A percentile compares a stretch with the other conserved stretches of the same genome.
Evolutionary conservation across 2,797 vertebrate species (phyloP).

Genomic region (Remorina albescens): DNA sequence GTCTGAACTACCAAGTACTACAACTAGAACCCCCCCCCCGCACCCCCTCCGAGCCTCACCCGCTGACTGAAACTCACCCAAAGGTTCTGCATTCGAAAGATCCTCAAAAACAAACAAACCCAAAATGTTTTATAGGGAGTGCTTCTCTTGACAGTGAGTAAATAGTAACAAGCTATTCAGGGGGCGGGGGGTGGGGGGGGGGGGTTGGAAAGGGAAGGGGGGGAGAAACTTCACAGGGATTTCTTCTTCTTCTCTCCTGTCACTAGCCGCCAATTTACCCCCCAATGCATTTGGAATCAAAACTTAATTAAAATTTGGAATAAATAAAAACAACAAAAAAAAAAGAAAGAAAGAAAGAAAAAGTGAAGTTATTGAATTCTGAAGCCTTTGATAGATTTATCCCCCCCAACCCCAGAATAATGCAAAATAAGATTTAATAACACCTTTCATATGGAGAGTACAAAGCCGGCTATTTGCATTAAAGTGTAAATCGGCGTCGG

Average conservation of each 20-base stretch:
- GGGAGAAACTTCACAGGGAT: conserved; percentile 70
- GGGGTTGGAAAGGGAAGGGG: background rate
- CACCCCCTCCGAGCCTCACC: conserved; percentile 14
- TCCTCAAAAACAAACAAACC: background rate
- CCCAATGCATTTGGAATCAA: conserved; percentile 74
- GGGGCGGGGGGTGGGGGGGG: conserved; percentile 17
- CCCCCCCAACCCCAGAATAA: conserved; percentile 85
- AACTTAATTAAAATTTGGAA: conserved; percentile 85
- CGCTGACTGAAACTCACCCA: conserved; percentile 13
- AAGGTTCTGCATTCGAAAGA: conserved; percentile 8
- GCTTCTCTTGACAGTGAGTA: conserved; percentile 53
- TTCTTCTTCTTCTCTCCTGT: conserved; percentile 67
- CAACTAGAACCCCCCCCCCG: background rate
- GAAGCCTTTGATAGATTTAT: conserved; percentile 88
- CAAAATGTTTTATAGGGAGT: conserved; percentile 12
- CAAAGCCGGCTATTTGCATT: conserved; percentile 87
- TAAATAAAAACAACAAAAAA: conserved; percentile 83
- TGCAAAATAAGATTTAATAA: conserved; percentile 89
- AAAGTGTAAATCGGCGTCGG: conserved; percentile 84
- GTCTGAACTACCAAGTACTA: conserved; percentile 22
- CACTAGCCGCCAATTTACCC: conserved; percentile 70
- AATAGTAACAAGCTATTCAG: conserved; percentile 45
- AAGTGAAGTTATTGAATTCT: conserved; percentile 83
- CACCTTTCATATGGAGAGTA: conserved; percentile 86
- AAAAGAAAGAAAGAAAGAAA: conserved; percentile 65